Percentiles rank a stretch among this genome's conserved stretches.
Conservation (phyloP, 2,888 invertebrate genomes). For the Loripinus fragilis region DNA sequence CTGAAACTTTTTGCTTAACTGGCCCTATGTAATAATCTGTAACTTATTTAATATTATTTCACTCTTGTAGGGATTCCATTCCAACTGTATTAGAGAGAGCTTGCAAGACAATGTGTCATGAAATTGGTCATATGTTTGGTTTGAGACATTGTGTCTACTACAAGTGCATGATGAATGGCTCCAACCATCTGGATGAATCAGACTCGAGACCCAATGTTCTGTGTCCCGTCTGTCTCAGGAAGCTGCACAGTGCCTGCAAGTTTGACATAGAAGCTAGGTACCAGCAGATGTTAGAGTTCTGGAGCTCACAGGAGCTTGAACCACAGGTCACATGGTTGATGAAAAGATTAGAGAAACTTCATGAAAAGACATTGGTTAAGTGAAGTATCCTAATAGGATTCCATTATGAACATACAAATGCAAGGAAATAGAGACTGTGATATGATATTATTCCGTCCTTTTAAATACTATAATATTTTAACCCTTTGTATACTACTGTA, state of each 20-base stretch:
- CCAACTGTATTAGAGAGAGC: slow-evolving; percentile 58
- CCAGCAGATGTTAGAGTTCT: slow-evolving; percentile 60
- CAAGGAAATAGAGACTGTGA: too few species aligned
- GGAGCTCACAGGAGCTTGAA: slow-evolving; percentile 33
- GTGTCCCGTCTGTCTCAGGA: slow-evolving; percentile 71
- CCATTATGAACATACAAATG: too few species aligned
- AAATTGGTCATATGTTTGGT: slow-evolving; percentile 73
- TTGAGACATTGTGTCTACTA: slow-evolving; percentile 67
- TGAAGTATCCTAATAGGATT: too few species aligned
- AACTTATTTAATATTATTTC: too few species aligned
- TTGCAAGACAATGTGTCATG: slow-evolving; percentile 72
- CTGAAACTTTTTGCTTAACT: too few species aligned
- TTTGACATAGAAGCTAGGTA: slow-evolving; percentile 67
- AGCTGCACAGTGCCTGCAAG: slow-evolving; percentile 62
- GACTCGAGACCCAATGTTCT: slow-evolving; percentile 60
- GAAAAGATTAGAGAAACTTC: slow-evolving; percentile 32
- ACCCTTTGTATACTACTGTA: too few species aligned
- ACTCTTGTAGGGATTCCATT: slow-evolving; percentile 42
- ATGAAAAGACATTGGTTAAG: too few species aligned
- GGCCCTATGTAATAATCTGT: too few species aligned
- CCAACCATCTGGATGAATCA: slow-evolving; percentile 67
- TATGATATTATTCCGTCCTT: too few species aligned
- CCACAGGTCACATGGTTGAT: slow-evolving; percentile 58
- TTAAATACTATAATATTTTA: too few species aligned
- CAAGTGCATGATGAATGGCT: slow-evolving; percentile 72